A percentile compares a stretch with the other conserved stretches of the same genome.
phyloP scores from a whole-genome alignment of 2,797 vertebrate genomes.

The Alectoris magna region DNA sequence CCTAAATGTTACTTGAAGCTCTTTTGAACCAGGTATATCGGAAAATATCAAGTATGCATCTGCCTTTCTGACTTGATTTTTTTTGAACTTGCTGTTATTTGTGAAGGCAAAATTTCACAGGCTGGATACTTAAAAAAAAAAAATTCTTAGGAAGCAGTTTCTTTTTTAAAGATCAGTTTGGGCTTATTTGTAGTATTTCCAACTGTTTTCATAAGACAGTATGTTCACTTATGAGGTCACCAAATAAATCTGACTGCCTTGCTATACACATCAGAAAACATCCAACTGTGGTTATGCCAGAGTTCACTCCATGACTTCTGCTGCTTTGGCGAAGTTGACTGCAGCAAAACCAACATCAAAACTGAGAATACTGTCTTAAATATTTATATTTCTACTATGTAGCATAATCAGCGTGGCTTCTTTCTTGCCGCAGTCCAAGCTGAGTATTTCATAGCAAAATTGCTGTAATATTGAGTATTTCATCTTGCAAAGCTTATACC shows the following conservation, averaged over 20 bases:
- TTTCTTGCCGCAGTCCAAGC: not conserved
- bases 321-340: not conserved
- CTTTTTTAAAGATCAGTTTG: not conserved
- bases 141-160: not conserved
- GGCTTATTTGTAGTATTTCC: not conserved
- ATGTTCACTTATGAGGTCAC: not conserved
- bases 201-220: not conserved
- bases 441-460: not conserved
- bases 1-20: not conserved
- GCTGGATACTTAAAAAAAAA: not conserved
- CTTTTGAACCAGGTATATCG: not conserved
- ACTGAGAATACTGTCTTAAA: not conserved
- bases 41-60: not conserved
- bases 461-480: not conserved
- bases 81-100: not conserved
- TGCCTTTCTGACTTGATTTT: not conserved
- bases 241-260: not conserved
- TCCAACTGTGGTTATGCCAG: not conserved
- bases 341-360: not conserved
- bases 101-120: not conserved
- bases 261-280: not conserved
- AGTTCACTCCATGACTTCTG: not conserved
- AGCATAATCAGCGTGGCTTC: not conserved
- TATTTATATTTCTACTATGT: not conserved
- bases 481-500: not conserved